Base-by-base conservation (phyloP, 2,888 invertebrate genomes). In the Zele albiditarsus region DNA sequence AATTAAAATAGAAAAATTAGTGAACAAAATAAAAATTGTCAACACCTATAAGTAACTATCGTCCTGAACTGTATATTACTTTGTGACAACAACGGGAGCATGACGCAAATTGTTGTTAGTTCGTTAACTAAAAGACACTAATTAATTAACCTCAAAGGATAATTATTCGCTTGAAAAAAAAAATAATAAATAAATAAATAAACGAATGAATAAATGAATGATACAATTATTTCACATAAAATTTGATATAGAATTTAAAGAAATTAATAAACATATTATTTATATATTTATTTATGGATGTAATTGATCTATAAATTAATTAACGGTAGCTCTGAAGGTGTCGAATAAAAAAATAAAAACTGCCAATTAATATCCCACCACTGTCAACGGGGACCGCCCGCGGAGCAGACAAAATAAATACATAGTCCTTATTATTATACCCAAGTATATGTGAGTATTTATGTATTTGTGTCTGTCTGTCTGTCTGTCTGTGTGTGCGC, bases 291-390 rank as follows among this genome's bases (percentile, higher is more conserved):
- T 31, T 25, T n/a, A 31, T 62, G 1, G 5, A 62, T 27, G 31
- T 27, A n/a, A 60, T 60, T 27, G 25, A 60, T 60, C 28, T 63
- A 38, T 63, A 31, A 31, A 63, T 63, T 27, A 63, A 33, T 3
- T 20, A 38, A 63, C 63, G 33, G 63, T 20, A 63, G 63, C 63
- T n/a, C 20, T 2, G 20, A 38, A 63, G 33, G 63, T 76, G 75
- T 77, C 75, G 75, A 79, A 78, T 74, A 76, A 69, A 74, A 73
- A 77, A 75, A 75, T 66, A 77, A 53, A 46, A 77, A 78, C 72
- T 71, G 72, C 72, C 77, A 79, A 79, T 78, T 79, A 78, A 78
- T 78, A 74, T 78, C 20, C 57, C 75, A 71, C 75, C 75, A 72
- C 75, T 78, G 79, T 79, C 76, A 78, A 74, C 78, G 74, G 78